Evolutionary conservation across 2,888 invertebrate genomes (phyloP), one percentile per base, ranked within the genome.

Genomic region (Mellilla xanthometata): DNA sequence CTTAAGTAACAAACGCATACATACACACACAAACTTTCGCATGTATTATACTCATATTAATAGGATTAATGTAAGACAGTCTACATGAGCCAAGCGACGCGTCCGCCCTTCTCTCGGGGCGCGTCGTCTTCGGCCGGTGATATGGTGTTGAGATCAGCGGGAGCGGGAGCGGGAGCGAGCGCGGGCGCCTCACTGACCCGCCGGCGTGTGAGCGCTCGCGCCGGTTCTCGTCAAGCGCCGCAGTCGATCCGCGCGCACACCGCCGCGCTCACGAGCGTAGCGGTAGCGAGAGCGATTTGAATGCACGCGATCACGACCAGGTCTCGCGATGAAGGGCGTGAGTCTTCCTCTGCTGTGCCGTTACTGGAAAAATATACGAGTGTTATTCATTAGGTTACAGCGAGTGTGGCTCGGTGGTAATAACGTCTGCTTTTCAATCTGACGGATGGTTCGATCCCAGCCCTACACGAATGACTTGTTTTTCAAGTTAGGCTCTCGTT

Each of bases 1-100:
- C n/a, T n/a, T n/a, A n/a, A n/a, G n/a, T n/a, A n/a, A n/a, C n/a
- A n/a, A n/a, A n/a, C n/a, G n/a, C n/a, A n/a, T n/a, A n/a, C n/a
- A n/a, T n/a, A n/a, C n/a, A n/a, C n/a, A n/a, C n/a, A n/a, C n/a
- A n/a, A n/a, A n/a, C n/a, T n/a, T n/a, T n/a, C n/a, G n/a, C n/a
- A n/a, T n/a, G n/a, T n/a, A n/a, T n/a, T n/a, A n/a, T n/a, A n/a
- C n/a, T n/a, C n/a, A n/a, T n/a, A n/a, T n/a, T n/a, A n/a, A n/a
- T n/a, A n/a, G n/a, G n/a, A n/a, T n/a, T n/a, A n/a, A n/a, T n/a
- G n/a, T n/a, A n/a, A n/a, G n/a, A 49, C 19, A 46, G 24, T 69
- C 87, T 90, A 92, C 66, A 91, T 91, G 48, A 91, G 83, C 92
- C 92, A 92, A 13, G 92, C 92, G 4, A 92, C 91, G 19, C 91